Evolutionary conservation across 2,888 invertebrate species (phyloP).

Genomic region (Drosophila birchii): DNA sequence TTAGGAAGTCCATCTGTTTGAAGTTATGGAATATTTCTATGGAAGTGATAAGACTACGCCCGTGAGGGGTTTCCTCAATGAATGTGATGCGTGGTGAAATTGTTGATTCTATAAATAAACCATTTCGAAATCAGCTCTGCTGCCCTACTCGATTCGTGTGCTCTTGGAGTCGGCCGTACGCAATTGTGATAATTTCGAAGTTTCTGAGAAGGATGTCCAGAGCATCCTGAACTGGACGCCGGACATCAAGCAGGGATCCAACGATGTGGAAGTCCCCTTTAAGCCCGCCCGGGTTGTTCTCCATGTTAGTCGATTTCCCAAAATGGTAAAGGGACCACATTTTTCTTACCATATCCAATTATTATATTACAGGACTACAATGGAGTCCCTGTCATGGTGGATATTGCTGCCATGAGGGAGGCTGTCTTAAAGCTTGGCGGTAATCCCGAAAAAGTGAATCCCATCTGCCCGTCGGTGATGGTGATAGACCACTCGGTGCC

Average conservation of each 20-base stretch:
- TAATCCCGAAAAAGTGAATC: conserved; percentile 96
- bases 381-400: conserved; percentile 99
- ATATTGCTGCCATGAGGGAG: conserved; percentile 99
- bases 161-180: conserved; percentile 97
- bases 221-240: conserved; percentile 95
- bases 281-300: conserved; percentile 98
- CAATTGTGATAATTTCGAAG: conserved; percentile 98
- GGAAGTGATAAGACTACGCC: neutral
- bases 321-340: no score
- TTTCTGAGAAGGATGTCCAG: conserved; percentile 92
- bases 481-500: conserved; percentile 99
- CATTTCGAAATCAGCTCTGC: conserved; percentile 86
- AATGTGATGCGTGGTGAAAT: neutral
- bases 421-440: conserved; percentile 94
- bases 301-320: conserved; percentile 87
- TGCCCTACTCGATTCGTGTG: conserved; percentile 96
- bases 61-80: neutral
- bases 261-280: conserved; percentile 96
- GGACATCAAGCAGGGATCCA: conserved; percentile 81
- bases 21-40: neutral
- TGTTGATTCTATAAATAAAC: no score
- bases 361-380: conserved; percentile 91
- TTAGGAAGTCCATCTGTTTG: neutral
- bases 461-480: conserved; percentile 97
- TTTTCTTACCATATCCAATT: no score